A percentile compares a stretch with the other conserved stretches of the same genome.
Conservation (phyloP, 2,797 vertebrate species). For the Psittacula echo region DNA sequence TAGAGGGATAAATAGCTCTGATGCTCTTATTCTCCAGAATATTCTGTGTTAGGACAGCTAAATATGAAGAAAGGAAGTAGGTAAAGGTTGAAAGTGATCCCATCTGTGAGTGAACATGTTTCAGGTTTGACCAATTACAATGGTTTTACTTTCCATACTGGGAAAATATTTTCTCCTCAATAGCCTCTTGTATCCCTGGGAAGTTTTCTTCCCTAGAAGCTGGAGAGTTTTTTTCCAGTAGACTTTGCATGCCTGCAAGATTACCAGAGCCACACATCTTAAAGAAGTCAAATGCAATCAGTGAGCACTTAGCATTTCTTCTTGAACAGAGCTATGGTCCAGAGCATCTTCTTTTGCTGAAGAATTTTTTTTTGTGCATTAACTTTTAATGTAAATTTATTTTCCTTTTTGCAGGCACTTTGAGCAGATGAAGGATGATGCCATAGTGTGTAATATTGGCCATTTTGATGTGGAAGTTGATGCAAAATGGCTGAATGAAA, state of each 20-base stretch:
- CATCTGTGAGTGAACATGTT: neutral
- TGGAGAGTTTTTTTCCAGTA: neutral
- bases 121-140: neutral
- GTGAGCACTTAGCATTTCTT: neutral
- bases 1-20: neutral
- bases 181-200: neutral
- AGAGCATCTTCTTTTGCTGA: neutral
- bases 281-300: neutral
- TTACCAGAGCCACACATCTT: neutral
- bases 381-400: neutral
- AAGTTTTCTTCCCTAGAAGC: neutral
- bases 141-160: neutral
- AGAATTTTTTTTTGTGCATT: neutral
- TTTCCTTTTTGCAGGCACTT: slow-evolving; percentile 85
- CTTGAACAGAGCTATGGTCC: neutral
- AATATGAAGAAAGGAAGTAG: neutral
- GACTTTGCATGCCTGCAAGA: neutral
- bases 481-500: slow-evolving; percentile 90
- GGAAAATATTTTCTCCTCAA: neutral
- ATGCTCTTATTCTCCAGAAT: neutral
- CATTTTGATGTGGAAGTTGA: slow-evolving; percentile 99
- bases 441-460: slow-evolving; percentile 97
- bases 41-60: neutral
- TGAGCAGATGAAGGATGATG: slow-evolving; percentile 95
- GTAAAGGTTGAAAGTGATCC: neutral